phyloP scores from a whole-genome alignment of 2,888 invertebrate genomes.

The Apodemia mormo region DNA sequence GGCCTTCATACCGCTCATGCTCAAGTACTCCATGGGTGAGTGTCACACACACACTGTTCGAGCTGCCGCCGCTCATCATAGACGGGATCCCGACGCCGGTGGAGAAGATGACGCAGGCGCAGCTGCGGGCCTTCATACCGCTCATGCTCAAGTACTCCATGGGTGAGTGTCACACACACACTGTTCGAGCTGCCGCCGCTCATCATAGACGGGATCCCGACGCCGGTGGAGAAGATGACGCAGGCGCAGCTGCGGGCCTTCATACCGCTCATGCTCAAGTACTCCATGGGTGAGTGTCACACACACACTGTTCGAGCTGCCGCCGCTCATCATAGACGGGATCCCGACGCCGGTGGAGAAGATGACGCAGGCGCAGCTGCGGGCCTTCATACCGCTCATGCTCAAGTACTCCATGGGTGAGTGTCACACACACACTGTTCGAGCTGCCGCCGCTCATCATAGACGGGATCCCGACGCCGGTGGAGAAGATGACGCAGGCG shows the following conservation, averaged over 20 bases:
- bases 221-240: constrained; percentile 93
- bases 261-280: constrained; percentile 98
- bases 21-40: constrained; percentile 96
- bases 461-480: too few species aligned
- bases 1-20: constrained; percentile 98
- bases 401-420: constrained; percentile 96
- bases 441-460: constrained; percentile 80
- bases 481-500: constrained; percentile 99
- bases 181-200: constrained; percentile 88
- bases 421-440: constrained; percentile 84
- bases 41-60: constrained; percentile 86
- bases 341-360: constrained; percentile 83
- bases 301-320: constrained; percentile 91
- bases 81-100: too few species aligned
- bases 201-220: too few species aligned
- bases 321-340: too few species aligned
- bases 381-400: constrained; percentile 98
- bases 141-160: constrained; percentile 99
- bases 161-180: constrained; percentile 80
- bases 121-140: constrained; percentile 97
- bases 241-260: constrained; percentile 98
- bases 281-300: constrained; percentile 88
- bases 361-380: constrained; percentile 98
- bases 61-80: constrained; percentile 72
- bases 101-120: constrained; percentile 99